Evolutionary conservation across 2,888 invertebrate species (phyloP), one percentile per base, ranked within the genome.

Genomic region (Nephrotoma flavescens): DNA sequence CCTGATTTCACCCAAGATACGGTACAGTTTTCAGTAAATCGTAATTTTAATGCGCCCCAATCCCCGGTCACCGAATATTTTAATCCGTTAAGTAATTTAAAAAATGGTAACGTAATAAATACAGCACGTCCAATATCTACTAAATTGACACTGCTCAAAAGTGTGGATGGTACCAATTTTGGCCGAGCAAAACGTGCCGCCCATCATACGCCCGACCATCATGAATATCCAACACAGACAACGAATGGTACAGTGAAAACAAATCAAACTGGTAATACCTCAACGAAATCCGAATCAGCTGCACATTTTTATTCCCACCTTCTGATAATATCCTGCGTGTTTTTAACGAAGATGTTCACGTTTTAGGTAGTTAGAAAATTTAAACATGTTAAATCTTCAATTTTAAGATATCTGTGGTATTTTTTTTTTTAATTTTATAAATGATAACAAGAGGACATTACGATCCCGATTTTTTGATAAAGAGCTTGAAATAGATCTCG

Each of bases 1-100:
- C 91, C 93, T 0, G 91, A 92, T 41, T 92, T 92, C 87, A 91
- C 91, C 5, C 84, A 84, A 9, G 84, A 84, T 9, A 84, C 84
- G 0, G 44, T 86, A 52, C 19, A 90, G 89, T 83, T 85, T 85
- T 41, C 41, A 52, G 7, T 15, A 31, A 52, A 52, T 44, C 31
- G 41, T 9, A 89, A 89, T 47, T 89, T 89, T 4, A 89, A 90
- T 85, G 88, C 31, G 89, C 91, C 87, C 87, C 89, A 42, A 89
- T 90, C 87, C 19, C 88, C 90, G 12, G 88, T 89, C n/a, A 89
- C 89, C 42, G 90, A 90, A 85, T 89, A 89, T 86, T 88, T 89
- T 11, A 89, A 89, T 86, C 89, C 89, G 0, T 87, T 88, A 7
- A 87, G 87, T 12, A 86, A 85, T 85, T 86, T 83, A n/a, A 86